These are phyloP conservation scores for Pomacea canaliculata DNA, from an alignment of 2,888 invertebrate species.

Conservation along the genomic window DNA sequence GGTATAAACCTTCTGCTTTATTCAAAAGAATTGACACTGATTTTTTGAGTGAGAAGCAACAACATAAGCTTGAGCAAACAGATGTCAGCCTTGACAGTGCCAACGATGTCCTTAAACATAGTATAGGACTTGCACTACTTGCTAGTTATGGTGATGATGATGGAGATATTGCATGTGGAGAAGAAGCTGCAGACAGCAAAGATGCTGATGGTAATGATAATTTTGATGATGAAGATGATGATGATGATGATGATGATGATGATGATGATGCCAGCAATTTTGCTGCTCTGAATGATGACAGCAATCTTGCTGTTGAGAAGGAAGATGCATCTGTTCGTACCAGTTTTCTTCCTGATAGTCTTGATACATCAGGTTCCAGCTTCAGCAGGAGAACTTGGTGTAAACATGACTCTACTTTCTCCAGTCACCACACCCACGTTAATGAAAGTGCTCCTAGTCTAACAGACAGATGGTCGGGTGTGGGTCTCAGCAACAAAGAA, in stretches of 20 bases:
- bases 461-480: background rate
- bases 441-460: background rate
- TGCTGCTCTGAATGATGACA: background rate
- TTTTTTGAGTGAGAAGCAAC: too few species aligned
- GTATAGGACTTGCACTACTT: slow-evolving; percentile 16
- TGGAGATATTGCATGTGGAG: background rate
- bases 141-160: slow-evolving; percentile 8
- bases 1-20: too few species aligned
- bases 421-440: too few species aligned
- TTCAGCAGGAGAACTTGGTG: too few species aligned
- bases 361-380: too few species aligned
- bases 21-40: too few species aligned
- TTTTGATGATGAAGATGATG: background rate
- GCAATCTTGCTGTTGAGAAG: background rate
- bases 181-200: background rate
- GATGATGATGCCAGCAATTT: background rate
- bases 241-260: slow-evolving; percentile 14
- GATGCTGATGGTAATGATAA: background rate
- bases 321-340: background rate
- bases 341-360: too few species aligned
- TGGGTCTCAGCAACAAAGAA: too few species aligned
- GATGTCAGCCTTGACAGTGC: too few species aligned
- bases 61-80: too few species aligned
- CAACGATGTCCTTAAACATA: background rate
- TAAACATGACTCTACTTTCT: too few species aligned